These are phyloP conservation scores for Pteropus alecto DNA, from an alignment of 2,113 vertebrate species.

Conservation along the genomic window DNA sequence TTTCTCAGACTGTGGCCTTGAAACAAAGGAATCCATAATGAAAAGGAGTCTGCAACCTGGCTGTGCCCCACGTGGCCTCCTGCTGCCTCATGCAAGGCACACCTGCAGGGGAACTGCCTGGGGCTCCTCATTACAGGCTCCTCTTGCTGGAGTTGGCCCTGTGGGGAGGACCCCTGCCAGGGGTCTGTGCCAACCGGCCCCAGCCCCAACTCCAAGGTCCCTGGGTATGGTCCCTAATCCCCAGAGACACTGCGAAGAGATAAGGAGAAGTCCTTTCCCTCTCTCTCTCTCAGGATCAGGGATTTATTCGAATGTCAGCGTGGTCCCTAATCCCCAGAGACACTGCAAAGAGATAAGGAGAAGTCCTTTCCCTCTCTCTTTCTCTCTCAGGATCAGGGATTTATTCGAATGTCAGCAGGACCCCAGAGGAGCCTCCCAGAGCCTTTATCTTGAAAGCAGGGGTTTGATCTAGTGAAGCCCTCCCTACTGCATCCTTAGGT, in stretches of 20 bases:
- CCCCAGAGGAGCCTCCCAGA: not conserved
- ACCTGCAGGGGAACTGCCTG: not conserved
- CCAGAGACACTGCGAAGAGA: not conserved
- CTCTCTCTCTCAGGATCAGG: not conserved
- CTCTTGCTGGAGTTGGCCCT: not conserved
- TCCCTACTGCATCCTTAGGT: not conserved
- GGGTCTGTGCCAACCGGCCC: not conserved
- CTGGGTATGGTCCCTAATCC: not conserved
- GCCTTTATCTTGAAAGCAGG: not conserved
- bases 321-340: not conserved
- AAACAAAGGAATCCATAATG: not conserved
- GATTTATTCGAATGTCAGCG: not conserved
- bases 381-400: not conserved
- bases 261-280: not conserved
- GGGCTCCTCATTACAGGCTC: not conserved
- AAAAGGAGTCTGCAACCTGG: not conserved
- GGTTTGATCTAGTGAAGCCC: not conserved
- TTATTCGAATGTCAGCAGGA: not conserved
- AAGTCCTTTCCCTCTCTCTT: not conserved
- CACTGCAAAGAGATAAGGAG: not conserved
- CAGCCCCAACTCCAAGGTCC: not conserved
- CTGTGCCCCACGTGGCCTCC: not conserved
- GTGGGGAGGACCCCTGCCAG: not conserved
- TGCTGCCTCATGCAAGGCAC: too few species aligned
- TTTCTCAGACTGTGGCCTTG: not conserved